Conservation (phyloP, 2,797 vertebrate species). For the Philypnodon macrostomus region DNA sequence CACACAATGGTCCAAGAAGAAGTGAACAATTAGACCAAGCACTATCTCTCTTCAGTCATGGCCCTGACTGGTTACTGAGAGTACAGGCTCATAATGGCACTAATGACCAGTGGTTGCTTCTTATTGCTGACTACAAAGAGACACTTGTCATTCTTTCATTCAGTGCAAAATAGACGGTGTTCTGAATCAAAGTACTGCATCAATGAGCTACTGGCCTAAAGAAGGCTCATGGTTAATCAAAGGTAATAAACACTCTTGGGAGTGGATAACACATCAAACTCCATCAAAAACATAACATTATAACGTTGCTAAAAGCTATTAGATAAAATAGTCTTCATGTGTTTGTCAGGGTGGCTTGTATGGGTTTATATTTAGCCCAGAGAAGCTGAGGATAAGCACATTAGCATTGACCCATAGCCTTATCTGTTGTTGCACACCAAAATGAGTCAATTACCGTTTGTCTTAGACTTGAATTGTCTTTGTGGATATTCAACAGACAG, state of each 20-base stretch:
- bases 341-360: too few species aligned
- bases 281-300: too few species aligned
- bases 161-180: neutral
- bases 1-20: neutral
- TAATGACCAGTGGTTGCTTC: neutral
- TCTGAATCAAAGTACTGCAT: neutral
- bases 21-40: neutral
- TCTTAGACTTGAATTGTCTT: neutral
- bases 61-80: neutral
- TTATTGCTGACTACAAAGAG: neutral
- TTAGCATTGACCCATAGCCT: neutral
- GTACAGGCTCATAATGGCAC: conserved; percentile 9
- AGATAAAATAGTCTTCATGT: too few species aligned
- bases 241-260: neutral
- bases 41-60: too few species aligned
- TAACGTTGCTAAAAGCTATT: too few species aligned
- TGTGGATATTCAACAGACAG: neutral
- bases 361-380: too few species aligned
- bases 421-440: neutral
- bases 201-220: conserved; percentile 14
- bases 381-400: neutral
- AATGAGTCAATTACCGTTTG: neutral
- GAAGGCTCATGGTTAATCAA: conserved; percentile 16
- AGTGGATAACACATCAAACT: too few species aligned
- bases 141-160: neutral